phyloP scores from a whole-genome alignment of 2,113 vertebrate genomes.

The Cygnus atratus region DNA sequence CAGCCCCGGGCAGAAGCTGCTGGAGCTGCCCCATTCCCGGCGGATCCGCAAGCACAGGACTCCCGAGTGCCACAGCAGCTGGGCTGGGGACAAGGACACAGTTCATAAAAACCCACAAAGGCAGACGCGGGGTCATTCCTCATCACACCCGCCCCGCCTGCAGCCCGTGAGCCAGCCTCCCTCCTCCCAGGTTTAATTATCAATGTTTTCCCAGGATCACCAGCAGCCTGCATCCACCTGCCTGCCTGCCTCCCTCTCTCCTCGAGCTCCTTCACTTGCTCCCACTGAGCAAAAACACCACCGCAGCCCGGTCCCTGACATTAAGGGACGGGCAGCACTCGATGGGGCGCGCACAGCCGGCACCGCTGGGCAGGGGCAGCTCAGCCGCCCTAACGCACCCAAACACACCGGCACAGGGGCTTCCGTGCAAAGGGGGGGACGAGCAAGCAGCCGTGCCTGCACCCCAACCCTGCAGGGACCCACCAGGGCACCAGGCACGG shows the following conservation, averaged over 20 bases:
- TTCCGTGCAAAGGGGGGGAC: rapidly evolving
- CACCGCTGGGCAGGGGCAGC: not conserved
- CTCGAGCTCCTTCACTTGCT: not conserved
- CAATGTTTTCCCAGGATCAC: not conserved
- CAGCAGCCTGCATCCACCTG: not conserved
- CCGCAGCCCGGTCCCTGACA: not conserved
- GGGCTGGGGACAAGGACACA: not conserved
- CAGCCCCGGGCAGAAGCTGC: no score
- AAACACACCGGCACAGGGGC: rapidly evolving
- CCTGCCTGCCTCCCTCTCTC: not conserved
- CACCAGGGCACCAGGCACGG: not conserved
- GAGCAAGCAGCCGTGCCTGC: not conserved
- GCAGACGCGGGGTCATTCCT: not conserved
- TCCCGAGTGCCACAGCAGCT: not conserved
- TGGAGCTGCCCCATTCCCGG: not conserved
- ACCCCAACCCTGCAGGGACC: not conserved
- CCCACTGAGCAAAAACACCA: not conserved
- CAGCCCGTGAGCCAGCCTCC: not conserved
- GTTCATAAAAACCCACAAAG: not conserved
- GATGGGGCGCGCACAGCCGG: not conserved
- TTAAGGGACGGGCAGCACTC: not conserved
- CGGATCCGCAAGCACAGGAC: no score
- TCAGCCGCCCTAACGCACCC: not conserved
- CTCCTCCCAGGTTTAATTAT: not conserved
- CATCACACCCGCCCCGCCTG: rapidly evolving